These are phyloP conservation scores for Thaumatotibia leucotreta DNA, from an alignment of 1,140 invertebrate genomes.

Conservation along the genomic window DNA sequence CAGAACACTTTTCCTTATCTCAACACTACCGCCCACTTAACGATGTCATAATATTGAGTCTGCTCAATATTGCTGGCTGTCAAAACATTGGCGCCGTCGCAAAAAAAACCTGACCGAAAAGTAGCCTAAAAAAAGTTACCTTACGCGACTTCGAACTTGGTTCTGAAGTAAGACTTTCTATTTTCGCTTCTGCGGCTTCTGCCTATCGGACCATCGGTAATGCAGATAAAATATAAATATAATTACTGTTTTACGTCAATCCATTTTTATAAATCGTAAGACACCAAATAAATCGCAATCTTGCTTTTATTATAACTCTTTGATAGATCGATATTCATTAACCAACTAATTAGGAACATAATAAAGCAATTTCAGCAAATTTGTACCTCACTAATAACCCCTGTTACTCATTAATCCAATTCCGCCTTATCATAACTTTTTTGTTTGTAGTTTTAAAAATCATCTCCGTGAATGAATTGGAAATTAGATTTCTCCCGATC, in stretches of 20 bases:
- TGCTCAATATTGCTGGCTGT: conserved; percentile 45
- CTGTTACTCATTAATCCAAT: conserved; percentile 49
- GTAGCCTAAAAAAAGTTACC: conserved; percentile 20
- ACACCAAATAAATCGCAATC: conserved; percentile 24
- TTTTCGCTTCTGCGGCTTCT: not conserved
- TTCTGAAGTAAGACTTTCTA: conserved; percentile 15
- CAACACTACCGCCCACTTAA: conserved; percentile 42
- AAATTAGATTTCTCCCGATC: conserved; percentile 54
- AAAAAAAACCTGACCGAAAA: conserved; percentile 5
- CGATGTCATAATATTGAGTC: conserved; percentile 59
- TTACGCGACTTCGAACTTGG: conserved; percentile 16
- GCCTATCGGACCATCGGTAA: not conserved
- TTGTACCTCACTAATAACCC: conserved; percentile 62
- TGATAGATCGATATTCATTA: conserved; percentile 59
- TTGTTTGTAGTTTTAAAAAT: conserved; percentile 43
- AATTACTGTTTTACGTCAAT: conserved; percentile 14
- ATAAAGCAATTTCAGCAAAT: conserved; percentile 50
- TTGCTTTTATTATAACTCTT: conserved; percentile 26
- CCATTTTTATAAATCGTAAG: conserved; percentile 23
- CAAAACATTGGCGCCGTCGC: conserved; percentile 52
- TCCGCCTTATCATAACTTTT: conserved; percentile 49
- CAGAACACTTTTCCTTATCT: not conserved
- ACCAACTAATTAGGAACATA: conserved; percentile 52
- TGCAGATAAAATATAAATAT: no score
- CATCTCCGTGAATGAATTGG: conserved; percentile 49